Conservation (phyloP, 2,888 invertebrate species). For the Watsonalla cultraria region DNA sequence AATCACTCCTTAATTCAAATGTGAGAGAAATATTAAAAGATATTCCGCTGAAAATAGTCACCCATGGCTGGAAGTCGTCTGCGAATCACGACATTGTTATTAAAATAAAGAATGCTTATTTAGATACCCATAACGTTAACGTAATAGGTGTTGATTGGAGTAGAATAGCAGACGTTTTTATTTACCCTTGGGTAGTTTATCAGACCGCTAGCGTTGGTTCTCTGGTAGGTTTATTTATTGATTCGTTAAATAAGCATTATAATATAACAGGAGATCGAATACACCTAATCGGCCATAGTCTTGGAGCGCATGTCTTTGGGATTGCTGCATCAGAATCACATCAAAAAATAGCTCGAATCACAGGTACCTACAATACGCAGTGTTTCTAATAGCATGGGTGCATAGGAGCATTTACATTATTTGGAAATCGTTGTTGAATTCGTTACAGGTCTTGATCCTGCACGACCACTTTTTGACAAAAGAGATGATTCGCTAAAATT, state of each 20-base stretch:
- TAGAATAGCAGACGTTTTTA: constrained; percentile 31
- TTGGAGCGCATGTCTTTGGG: constrained; percentile 57
- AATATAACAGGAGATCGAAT: constrained; percentile 34
- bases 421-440: not conserved
- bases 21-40: constrained; percentile 16
- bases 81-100: constrained; percentile 45
- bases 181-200: constrained; percentile 45
- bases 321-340: constrained; percentile 36
- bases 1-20: constrained; percentile 13
- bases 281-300: constrained; percentile 53
- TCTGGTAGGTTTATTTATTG: constrained; percentile 34
- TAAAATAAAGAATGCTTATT: constrained; percentile 59
- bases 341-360: constrained; percentile 31
- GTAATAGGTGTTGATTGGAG: constrained; percentile 66
- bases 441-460: constrained; percentile 82
- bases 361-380: constrained; percentile 27
- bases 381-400: no score
- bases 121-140: constrained; percentile 49
- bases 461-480: constrained; percentile 81
- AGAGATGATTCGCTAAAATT: constrained; percentile 72
- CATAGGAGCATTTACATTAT: no score
- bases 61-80: constrained; percentile 72
- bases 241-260: constrained; percentile 26
- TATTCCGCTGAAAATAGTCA: constrained; percentile 61
- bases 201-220: constrained; percentile 37